Evolutionary conservation across 2,888 invertebrate genomes (phyloP).

Genomic region (Apodemia duryi): DNA sequence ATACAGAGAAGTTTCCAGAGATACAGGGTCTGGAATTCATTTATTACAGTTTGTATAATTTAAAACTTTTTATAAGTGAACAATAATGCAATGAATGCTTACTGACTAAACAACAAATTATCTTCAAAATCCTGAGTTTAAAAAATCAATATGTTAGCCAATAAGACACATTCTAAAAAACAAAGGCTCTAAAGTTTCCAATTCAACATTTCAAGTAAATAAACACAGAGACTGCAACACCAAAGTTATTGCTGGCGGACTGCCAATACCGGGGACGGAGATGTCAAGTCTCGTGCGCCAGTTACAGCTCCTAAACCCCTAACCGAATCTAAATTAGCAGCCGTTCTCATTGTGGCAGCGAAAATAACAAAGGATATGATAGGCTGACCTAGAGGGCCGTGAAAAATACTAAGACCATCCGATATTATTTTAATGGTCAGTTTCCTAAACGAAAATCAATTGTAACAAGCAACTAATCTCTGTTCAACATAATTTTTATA

Average conservation of each 20-base stretch:
- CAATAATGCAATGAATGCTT: too few species aligned
- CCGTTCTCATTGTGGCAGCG: not conserved
- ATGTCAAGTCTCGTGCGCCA: conserved; percentile 1
- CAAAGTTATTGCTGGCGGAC: conserved; percentile 5
- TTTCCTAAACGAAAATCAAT: too few species aligned
- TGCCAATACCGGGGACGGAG: not conserved
- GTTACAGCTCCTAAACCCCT: not conserved
- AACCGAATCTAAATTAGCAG: not conserved
- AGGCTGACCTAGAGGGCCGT: not conserved
- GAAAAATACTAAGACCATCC: not conserved
- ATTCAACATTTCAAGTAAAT: conserved; percentile 4
- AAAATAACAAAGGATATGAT: not conserved
- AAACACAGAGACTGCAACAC: not conserved
- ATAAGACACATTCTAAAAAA: not conserved
- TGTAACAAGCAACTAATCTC: too few species aligned
- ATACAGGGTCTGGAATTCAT: too few species aligned
- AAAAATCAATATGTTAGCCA: too few species aligned
- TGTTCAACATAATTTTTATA: too few species aligned
- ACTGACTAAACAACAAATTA: too few species aligned
- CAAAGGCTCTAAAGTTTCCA: conserved; percentile 1
- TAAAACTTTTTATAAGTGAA: too few species aligned
- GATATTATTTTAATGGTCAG: not conserved
- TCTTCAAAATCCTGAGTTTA: too few species aligned
- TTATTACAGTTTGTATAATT: too few species aligned
- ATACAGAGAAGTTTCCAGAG: too few species aligned